A percentile compares a stretch with the other conserved stretches of the same genome.
These are phyloP conservation scores for Ctenosaura bakeri DNA, from an alignment of 2,797 vertebrate species.

Conservation along the genomic window DNA sequence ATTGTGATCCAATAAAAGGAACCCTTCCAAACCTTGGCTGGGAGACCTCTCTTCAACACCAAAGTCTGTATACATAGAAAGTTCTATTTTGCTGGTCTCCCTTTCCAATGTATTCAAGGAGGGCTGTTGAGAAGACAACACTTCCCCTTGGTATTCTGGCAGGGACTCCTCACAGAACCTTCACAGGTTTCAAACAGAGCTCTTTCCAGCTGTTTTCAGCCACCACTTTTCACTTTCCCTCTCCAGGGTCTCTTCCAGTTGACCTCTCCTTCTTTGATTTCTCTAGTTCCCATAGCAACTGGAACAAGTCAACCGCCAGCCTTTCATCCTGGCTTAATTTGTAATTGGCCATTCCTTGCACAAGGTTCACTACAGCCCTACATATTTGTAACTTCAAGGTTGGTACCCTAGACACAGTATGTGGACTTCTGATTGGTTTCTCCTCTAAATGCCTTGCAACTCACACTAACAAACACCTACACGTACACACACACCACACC, in stretches of 20 bases:
- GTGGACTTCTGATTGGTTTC: neutral
- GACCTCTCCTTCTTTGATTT: constrained; percentile 14
- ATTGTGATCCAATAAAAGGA: no score
- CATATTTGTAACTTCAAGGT: neutral
- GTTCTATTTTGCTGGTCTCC: neutral
- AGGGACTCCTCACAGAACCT: neutral
- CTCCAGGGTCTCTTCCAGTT: constrained; percentile 15
- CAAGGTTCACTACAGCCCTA: constrained; percentile 8
- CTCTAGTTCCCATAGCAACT: constrained; percentile 22
- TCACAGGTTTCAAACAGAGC: neutral
- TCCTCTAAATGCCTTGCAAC: neutral
- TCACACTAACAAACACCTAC: no score
- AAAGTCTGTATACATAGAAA: no score
- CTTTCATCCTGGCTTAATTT: constrained; percentile 13
- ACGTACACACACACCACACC: neutral
- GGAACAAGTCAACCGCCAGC: neutral
- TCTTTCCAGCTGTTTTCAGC: neutral
- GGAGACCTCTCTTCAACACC: no score
- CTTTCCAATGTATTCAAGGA: neutral
- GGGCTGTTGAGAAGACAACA: neutral
- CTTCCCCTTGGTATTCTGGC: neutral
- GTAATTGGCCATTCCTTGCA: constrained; percentile 12
- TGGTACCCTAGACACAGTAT: neutral
- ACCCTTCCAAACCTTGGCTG: no score
- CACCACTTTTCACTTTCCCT: neutral